A percentile compares a stretch with the other conserved stretches of the same genome.
phyloP scores from a whole-genome alignment of 2,888 invertebrate genomes.

The Chromoteleia sp. region DNA sequence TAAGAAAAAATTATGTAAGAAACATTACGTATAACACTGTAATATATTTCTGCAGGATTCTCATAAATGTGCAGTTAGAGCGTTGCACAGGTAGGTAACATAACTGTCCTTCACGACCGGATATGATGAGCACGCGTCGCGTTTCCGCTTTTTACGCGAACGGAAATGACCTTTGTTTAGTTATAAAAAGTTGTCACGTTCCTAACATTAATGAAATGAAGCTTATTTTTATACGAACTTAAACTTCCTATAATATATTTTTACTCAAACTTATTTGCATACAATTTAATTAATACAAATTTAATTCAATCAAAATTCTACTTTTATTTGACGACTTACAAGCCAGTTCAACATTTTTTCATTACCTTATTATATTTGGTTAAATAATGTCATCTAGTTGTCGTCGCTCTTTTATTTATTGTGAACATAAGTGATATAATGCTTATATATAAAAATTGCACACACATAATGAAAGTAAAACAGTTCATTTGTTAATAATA shows the following conservation, averaged over 20 bases:
- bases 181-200: slow-evolving; percentile 59
- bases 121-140: slow-evolving; percentile 63
- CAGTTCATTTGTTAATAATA: too few species aligned
- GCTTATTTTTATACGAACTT: slow-evolving; percentile 16
- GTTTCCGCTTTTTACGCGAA: slow-evolving; percentile 60
- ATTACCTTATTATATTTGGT: too few species aligned
- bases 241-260: not conserved
- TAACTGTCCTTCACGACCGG: slow-evolving; percentile 66
- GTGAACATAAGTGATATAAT: too few species aligned
- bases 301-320: too few species aligned
- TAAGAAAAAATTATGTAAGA: slow-evolving; percentile 30
- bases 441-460: too few species aligned
- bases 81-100: slow-evolving; percentile 57
- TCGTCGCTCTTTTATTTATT: too few species aligned
- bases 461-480: too few species aligned
- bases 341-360: too few species aligned
- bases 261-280: too few species aligned
- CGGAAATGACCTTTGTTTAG: slow-evolving; percentile 62
- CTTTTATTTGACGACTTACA: too few species aligned
- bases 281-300: too few species aligned
- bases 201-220: slow-evolving; percentile 36
- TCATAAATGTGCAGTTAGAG: slow-evolving; percentile 56
- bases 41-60: slow-evolving; percentile 40
- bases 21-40: slow-evolving; percentile 3
- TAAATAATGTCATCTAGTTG: too few species aligned